Conservation (phyloP, 2,113 vertebrate genomes). For the Tenebrosternarchus preto region DNA sequence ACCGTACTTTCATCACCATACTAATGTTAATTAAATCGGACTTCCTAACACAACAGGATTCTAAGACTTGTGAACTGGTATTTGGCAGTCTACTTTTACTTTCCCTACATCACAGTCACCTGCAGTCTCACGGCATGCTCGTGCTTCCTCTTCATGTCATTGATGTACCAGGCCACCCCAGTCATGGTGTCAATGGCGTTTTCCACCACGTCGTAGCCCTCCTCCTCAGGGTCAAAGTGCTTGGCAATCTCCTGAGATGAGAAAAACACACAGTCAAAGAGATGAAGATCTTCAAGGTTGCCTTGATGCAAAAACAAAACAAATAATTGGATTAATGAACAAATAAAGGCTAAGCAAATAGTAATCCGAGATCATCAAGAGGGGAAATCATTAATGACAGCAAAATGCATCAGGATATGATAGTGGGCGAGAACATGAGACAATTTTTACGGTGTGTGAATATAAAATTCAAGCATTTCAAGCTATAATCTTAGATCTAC, state of each 20-base stretch:
- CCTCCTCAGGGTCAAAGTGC: constrained; percentile 84
- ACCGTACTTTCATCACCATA: no score
- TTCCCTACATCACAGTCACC: no score
- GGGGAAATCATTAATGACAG: no score
- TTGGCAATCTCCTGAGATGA: constrained; percentile 87
- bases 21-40: no score
- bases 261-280: constrained; percentile 8
- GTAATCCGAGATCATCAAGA: no score
- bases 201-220: constrained; percentile 87
- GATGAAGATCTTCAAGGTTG: background rate
- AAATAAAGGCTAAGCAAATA: no score
- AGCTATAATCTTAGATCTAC: background rate
- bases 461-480: background rate
- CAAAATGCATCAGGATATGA: background rate
- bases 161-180: constrained; percentile 97
- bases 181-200: constrained; percentile 98
- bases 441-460: background rate
- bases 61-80: no score
- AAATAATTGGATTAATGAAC: no score
- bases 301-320: background rate
- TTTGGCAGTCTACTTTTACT: no score
- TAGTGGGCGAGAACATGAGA: background rate
- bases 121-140: constrained; percentile 94
- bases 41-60: no score
- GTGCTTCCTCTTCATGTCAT: constrained; percentile 97